Evolutionary conservation across 2,888 invertebrate species (phyloP).

Genomic region (Drosophila melanocephala): DNA sequence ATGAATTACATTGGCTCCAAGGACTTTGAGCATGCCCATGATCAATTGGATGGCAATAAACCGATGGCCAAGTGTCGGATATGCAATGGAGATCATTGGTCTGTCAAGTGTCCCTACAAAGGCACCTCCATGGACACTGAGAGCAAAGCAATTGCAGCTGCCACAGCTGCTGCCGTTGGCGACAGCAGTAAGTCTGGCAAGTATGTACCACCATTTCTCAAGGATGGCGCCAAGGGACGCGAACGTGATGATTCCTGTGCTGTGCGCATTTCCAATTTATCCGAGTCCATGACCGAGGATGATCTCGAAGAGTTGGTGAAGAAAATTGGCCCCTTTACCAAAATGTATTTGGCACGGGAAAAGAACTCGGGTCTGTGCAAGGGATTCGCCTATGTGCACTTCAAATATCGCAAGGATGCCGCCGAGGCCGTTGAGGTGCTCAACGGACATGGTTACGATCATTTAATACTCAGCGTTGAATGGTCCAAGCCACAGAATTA

Average conservation of each 20-base stretch:
- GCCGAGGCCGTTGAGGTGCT: constrained; percentile 95
- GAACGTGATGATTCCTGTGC: constrained; percentile 93
- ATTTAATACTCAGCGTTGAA: constrained; percentile 98
- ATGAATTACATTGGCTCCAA: constrained; percentile 96
- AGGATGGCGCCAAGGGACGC: constrained; percentile 93
- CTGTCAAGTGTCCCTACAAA: constrained; percentile 98
- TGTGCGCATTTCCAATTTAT: constrained; percentile 98
- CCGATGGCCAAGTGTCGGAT: constrained; percentile 92
- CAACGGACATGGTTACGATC: constrained; percentile 98
- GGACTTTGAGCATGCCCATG: constrained; percentile 94
- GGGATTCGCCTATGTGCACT: constrained; percentile 99
- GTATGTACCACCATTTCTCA: constrained; percentile 95
- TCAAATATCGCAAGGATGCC: constrained; percentile 95
- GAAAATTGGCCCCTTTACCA: constrained; percentile 96
- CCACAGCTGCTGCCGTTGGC: constrained; percentile 64
- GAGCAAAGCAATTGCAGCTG: constrained; percentile 86
- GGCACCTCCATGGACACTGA: constrained; percentile 91
- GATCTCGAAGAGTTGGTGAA: constrained; percentile 98
- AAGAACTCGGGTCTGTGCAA: constrained; percentile 93
- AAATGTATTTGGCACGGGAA: constrained; percentile 98
- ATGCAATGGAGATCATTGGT: constrained; percentile 99
- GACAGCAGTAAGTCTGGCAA: constrained; percentile 86
- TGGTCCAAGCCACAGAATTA: constrained; percentile 95
- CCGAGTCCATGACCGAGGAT: constrained; percentile 97
- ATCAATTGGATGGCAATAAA: constrained; percentile 93